Evolutionary conservation across 2,797 vertebrate species (phyloP).

Genomic region (Diglossa cyanea): DNA sequence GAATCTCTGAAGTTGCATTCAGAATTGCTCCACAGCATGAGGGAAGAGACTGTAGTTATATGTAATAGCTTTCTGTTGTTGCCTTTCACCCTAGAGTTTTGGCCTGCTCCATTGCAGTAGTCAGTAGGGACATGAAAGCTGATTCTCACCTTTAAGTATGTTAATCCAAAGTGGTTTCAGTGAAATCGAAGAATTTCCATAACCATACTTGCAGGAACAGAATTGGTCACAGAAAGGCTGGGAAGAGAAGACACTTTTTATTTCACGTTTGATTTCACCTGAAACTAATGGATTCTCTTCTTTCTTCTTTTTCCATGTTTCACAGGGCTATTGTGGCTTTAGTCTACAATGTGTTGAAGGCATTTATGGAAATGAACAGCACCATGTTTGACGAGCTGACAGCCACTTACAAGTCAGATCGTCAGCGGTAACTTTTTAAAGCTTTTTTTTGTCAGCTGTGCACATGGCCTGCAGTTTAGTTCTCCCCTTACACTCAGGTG

Average conservation of each 20-base stretch:
- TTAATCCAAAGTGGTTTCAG: slow-evolving; percentile 6
- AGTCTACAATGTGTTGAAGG: slow-evolving; percentile 98
- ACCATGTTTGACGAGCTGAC: slow-evolving; percentile 98
- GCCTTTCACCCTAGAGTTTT: slow-evolving; percentile 10
- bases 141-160: slow-evolving; percentile 11
- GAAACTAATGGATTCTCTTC: slow-evolving; percentile 10
- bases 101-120: neutral
- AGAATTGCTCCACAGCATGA: slow-evolving; percentile 13
- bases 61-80: slow-evolving; percentile 45
- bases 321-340: slow-evolving; percentile 95
- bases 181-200: slow-evolving; percentile 5
- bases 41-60: neutral
- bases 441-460: slow-evolving; percentile 75
- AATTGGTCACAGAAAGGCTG: neutral
- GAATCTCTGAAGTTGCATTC: slow-evolving; percentile 14
- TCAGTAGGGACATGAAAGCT: neutral
- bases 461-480: slow-evolving; percentile 44
- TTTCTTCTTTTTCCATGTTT: neutral
- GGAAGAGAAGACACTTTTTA: neutral
- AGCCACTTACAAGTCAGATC: slow-evolving; percentile 99
- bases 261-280: neutral
- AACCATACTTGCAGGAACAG: neutral
- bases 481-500: slow-evolving; percentile 31
- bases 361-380: slow-evolving; percentile 99
- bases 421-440: slow-evolving; percentile 94